These are phyloP conservation scores for Pipistrellus pygmaeus DNA, from an alignment of 2,797 vertebrate species.

Conservation along the genomic window DNA sequence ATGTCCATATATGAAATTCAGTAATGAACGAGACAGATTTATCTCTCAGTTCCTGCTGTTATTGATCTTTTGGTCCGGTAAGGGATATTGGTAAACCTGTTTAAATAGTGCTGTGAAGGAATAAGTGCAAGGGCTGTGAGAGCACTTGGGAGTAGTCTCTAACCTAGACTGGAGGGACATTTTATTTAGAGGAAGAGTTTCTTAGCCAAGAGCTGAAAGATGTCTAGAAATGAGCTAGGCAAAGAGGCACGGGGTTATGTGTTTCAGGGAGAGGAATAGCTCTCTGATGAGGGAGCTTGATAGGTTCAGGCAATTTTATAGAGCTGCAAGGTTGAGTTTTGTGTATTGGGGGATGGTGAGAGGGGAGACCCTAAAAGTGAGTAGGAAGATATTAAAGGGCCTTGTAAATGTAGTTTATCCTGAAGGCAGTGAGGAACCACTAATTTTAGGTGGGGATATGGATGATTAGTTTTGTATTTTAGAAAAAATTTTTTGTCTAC, in stretches of 20 bases:
- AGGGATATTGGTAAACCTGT: neutral
- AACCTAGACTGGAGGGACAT: neutral
- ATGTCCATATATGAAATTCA: neutral
- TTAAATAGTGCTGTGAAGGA: conserved; percentile 3
- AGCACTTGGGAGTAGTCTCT: neutral
- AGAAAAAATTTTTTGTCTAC: neutral
- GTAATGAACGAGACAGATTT: neutral
- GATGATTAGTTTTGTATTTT: conserved; percentile 10
- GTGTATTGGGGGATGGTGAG: neutral
- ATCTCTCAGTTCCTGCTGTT: neutral
- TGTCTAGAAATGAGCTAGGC: neutral
- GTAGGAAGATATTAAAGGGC: conserved; percentile 1
- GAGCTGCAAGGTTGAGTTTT: conserved; percentile 22
- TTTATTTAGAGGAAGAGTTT: conserved; percentile 12
- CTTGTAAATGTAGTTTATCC: neutral
- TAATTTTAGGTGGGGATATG: neutral
- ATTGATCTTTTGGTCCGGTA: neutral
- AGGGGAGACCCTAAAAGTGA: neutral
- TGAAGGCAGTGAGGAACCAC: neutral
- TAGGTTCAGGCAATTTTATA: neutral
- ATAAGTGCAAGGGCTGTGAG: neutral
- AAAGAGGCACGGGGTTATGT: neutral
- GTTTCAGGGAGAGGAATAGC: neutral
- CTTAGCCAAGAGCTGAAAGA: neutral
- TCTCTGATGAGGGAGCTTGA: neutral